Evolutionary conservation across 2,888 invertebrate species (phyloP).

Genomic region (Carterocephalus palaemon): DNA sequence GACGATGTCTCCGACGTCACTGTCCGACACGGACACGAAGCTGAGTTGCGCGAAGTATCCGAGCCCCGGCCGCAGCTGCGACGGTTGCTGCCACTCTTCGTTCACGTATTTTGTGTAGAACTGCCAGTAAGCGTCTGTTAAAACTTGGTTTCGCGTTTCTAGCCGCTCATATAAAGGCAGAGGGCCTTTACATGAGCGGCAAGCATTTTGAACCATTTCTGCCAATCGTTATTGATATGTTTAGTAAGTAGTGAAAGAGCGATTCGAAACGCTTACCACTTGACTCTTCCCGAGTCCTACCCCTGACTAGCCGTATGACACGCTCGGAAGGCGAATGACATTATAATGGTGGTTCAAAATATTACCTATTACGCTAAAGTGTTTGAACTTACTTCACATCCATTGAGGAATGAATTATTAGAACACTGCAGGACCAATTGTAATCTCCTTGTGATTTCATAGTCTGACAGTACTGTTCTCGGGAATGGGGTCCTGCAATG

Average conservation of each 20-base stretch:
- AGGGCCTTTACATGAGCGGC: too few relatives aligned
- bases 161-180: too few relatives aligned
- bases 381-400: constrained; percentile 47
- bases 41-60: constrained; percentile 46
- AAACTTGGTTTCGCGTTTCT: too few relatives aligned
- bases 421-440: constrained; percentile 49
- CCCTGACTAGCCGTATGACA: too few relatives aligned
- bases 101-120: constrained; percentile 48
- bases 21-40: constrained; percentile 44
- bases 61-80: constrained; percentile 41
- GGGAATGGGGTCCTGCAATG: constrained; percentile 26
- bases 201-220: constrained; percentile 3
- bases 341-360: too few relatives aligned
- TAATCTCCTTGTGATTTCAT: constrained; percentile 34
- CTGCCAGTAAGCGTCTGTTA: constrained; percentile 41
- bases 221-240: not conserved
- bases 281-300: too few relatives aligned
- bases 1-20: constrained; percentile 40
- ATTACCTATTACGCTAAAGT: too few relatives aligned
- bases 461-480: constrained; percentile 18
- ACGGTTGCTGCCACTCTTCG: constrained; percentile 44
- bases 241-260: too few relatives aligned
- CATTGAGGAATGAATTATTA: constrained; percentile 35
- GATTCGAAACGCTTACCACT: too few relatives aligned
- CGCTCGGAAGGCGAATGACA: too few relatives aligned